These are phyloP conservation scores for Paramormyrops hopkinsi DNA, from an alignment of 2,797 vertebrate genomes.

Conservation along the genomic window DNA sequence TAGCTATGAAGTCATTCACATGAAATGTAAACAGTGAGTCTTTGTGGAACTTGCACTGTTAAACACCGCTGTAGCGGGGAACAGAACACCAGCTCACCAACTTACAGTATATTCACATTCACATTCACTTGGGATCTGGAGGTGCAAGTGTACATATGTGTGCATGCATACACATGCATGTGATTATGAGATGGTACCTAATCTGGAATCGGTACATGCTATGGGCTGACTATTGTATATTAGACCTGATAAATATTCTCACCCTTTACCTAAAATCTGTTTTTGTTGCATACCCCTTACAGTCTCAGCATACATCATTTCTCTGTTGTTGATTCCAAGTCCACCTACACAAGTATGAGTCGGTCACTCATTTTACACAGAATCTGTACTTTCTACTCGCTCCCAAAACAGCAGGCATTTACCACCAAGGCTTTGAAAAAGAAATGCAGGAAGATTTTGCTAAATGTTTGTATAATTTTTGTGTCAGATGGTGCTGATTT, in stretches of 20 bases:
- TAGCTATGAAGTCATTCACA: slow-evolving; percentile 10
- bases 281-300: not conserved
- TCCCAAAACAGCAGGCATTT: not conserved
- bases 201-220: not conserved
- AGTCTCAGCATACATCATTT: not conserved
- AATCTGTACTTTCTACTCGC: not conserved
- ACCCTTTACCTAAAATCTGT: not conserved
- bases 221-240: not conserved
- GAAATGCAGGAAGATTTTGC: not conserved
- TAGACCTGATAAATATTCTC: not conserved
- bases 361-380: not conserved
- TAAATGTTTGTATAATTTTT: not conserved
- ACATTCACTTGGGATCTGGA: not conserved
- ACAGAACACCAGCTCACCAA: not conserved
- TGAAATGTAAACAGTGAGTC: slow-evolving; percentile 8
- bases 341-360: slow-evolving; percentile 16
- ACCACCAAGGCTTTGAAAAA: not conserved
- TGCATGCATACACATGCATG: not conserved
- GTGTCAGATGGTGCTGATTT: not conserved
- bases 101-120: not conserved
- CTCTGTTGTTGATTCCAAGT: not conserved
- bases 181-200: not conserved
- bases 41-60: not conserved
- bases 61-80: not conserved
- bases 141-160: not conserved